Percentiles rank a stretch among this genome's conserved stretches.
These are phyloP conservation scores for Sarotherodon lohbergeri DNA, from an alignment of 2,113 vertebrate species.

Conservation along the genomic window DNA sequence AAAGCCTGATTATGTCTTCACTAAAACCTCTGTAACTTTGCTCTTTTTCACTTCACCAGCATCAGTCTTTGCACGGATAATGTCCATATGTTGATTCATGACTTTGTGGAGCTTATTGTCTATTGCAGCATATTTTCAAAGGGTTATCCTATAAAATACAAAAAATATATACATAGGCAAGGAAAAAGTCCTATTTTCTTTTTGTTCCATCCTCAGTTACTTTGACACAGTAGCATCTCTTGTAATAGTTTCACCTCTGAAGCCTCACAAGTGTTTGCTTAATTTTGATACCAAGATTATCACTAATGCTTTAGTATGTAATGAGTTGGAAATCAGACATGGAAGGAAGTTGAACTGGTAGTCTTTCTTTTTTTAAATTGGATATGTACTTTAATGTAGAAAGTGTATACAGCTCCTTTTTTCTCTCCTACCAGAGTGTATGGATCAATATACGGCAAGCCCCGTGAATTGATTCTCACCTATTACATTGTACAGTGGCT, in stretches of 20 bases:
- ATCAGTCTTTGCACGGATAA: background rate
- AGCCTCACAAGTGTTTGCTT: background rate
- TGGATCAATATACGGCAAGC: background rate
- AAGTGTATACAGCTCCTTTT: background rate
- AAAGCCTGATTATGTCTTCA: background rate
- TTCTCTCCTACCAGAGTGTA: background rate
- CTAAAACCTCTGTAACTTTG: background rate
- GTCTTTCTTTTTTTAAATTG: background rate
- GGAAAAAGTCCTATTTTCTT: background rate
- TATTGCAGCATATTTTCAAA: background rate
- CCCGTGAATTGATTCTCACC: conserved; percentile 22
- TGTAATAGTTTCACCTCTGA: background rate
- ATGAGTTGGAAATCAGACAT: background rate
- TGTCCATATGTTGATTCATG: background rate
- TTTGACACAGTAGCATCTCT: background rate
- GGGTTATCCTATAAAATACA: background rate
- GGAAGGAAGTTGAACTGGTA: background rate
- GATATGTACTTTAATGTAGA: background rate
- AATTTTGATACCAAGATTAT: background rate
- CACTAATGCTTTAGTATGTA: background rate
- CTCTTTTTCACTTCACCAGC: background rate
- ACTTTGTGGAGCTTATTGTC: background rate
- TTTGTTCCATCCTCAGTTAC: background rate
- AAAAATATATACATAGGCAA: background rate
- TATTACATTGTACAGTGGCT: background rate